Base-by-base conservation (phyloP, 2,888 invertebrate species). In the Hipparchia sbordonii region DNA sequence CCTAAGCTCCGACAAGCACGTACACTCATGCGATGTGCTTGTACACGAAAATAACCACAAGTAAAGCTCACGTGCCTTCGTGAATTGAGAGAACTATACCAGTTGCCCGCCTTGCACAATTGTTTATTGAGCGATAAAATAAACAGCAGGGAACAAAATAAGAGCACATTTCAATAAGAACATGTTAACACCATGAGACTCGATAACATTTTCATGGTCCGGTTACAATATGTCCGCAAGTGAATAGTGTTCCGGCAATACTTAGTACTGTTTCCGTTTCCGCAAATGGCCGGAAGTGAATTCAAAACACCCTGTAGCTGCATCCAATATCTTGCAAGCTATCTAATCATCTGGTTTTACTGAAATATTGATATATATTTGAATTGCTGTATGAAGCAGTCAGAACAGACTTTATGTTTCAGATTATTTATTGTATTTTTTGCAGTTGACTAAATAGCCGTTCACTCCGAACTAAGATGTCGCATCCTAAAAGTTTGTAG, bases 221-320 rank as follows among this genome's bases (percentile, higher is more conserved):
- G 77, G 80, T 56, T 7, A 85, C 85, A 88, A 87, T 87, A 80
- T 81, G 82, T 84, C 81, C 82, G 82, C 81, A 81, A 84, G 82
- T 84, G 85, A 84, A 84, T 81, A 78, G 82, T 79, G 81, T 86
- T 88, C 89, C 89, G 87, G 85, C 81, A 81, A 84, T 84, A 83
- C 84, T 85, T 85, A 84, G 82, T 82, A 84, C 86, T 86, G 88
- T 89, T 89, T 90, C 89, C 89, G 88, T 80, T 84, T 86, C 86
- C 86, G 83, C 81, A 86, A 87, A 86, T 86, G 84, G 83, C 82
- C 87, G 90, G 90, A 90, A 90, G 90, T 91, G 87, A 87, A 91
- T 90, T 90, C 89, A 89, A 89, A 90, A 90, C 87, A 90, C 87
- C 85, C 87, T 82, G 82, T 81, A 85, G 84, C 82, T 54, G 68